Evolutionary conservation across 2,797 vertebrate genomes (phyloP), one percentile per base, ranked within the genome.

Genomic region (Sebastes alutus): DNA sequence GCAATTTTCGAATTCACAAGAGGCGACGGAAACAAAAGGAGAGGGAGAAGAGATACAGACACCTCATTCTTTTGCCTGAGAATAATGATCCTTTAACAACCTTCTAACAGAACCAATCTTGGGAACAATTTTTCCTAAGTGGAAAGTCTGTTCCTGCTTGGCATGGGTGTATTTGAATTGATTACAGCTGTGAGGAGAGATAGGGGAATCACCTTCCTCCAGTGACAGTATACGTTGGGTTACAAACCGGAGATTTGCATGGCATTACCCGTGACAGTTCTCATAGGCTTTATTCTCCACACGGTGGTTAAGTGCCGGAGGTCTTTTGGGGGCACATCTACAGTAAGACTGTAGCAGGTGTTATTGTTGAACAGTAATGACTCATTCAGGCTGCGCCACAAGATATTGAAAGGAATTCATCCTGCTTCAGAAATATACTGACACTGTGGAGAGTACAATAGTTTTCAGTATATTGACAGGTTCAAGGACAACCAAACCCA

Each of bases 181-280:
- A 92, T 87, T 87, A 69, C 71, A 77, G 84, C 84, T 90, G 80
- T 82, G 81, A 75, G 61, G 52, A 64, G 58, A 91, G 89, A 92
- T 88, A 89, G 49, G 72, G 82, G 74, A 88, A 87, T 92, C 86
- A 86, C 90, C 82, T 79, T 90, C 78, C 76, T 78, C 67, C 82
- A 63, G 66, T 87, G 76, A 90, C 84, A 80, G 78, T 80, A 33
- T 68, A 90, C 83, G 84, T 87, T 87, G 76, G 83, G 87, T 89
- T 84, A 89, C 83, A 89, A 89, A 89, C 80, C 54, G 64, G 42
- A 89, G 91, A 93, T 94, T 94, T 93, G 91, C 89, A 89, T 91
- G 89, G 78, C 74, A 90, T 94, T 92, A 93, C 84, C 82, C 32
- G 12, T 75, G 74, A 54, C 87, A 60, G 76, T 72, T 81, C 46